phyloP scores from a whole-genome alignment of 2,113 vertebrate species.

The Bubo scandiacus region DNA sequence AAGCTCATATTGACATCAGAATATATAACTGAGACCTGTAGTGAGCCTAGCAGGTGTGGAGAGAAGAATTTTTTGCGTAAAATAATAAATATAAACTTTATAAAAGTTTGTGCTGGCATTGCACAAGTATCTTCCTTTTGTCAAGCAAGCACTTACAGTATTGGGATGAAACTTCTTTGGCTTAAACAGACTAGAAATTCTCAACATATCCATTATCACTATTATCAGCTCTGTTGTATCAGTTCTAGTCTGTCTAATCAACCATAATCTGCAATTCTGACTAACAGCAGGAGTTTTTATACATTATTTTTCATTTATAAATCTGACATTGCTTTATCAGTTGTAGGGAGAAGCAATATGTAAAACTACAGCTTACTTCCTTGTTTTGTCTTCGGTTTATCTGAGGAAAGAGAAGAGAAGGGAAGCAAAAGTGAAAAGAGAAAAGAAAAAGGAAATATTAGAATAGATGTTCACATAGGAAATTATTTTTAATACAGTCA shows the following conservation, averaged over 20 bases:
- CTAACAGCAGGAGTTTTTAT: not conserved
- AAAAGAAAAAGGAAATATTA: not conserved
- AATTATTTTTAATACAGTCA: not conserved
- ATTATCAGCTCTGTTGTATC: not conserved
- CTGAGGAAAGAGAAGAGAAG: not conserved
- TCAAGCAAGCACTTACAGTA: not conserved
- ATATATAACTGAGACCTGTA: not conserved
- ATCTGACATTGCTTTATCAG: not conserved
- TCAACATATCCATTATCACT: not conserved
- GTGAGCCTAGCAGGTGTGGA: not conserved
- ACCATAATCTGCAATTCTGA: not conserved
- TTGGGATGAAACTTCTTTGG: not conserved
- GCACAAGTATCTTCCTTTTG: not conserved
- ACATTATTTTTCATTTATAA: not conserved
- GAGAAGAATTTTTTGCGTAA: not conserved
- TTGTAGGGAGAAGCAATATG: not conserved
- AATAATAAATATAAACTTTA: not conserved
- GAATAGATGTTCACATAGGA: not conserved
- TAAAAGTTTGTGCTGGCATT: not conserved
- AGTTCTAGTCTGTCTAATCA: not conserved
- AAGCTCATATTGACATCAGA: not conserved
- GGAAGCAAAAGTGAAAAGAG: not conserved
- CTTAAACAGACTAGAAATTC: not conserved
- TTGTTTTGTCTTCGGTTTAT: slow-evolving; percentile 41
- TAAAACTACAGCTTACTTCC: slow-evolving; percentile 53